phyloP scores from a whole-genome alignment of 92 coral and sea anemone species.

The Paragorgia papillata region DNA sequence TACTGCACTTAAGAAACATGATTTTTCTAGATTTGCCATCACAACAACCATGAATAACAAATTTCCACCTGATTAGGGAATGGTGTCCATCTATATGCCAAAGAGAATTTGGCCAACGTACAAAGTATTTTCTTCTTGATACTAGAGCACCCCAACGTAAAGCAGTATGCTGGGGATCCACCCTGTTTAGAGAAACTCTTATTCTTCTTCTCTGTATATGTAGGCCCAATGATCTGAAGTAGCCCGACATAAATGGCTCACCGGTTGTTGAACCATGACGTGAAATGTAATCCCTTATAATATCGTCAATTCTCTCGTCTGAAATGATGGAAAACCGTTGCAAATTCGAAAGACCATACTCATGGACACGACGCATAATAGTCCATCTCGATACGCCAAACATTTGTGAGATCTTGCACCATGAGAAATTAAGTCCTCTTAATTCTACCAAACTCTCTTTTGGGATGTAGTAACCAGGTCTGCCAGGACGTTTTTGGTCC shows the following conservation, averaged over 20 bases:
- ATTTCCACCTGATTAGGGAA: conserved; percentile 40
- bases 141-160: conserved; percentile 43
- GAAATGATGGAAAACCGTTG: conserved; percentile 63
- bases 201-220: conserved; percentile 36
- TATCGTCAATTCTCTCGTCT: conserved; percentile 57
- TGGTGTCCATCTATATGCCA: conserved; percentile 51
- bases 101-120: conserved; percentile 44
- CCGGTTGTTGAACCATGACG: conserved; percentile 70
- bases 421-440: conserved; percentile 67
- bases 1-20: conserved; percentile 20
- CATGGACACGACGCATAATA: conserved; percentile 57
- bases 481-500: conserved; percentile 33
- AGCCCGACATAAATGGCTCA: conserved; percentile 61
- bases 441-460: conserved; percentile 61
- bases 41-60: conserved; percentile 17
- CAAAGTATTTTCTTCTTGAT: conserved; percentile 32
- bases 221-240: conserved; percentile 49
- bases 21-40: conserved; percentile 29
- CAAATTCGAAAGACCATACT: conserved; percentile 46
- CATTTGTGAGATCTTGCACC: conserved; percentile 63
- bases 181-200: conserved; percentile 20
- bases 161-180: conserved; percentile 46
- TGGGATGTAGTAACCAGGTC: conserved; percentile 58
- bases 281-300: conserved; percentile 65
- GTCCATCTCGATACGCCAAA: conserved; percentile 73